Conservation (phyloP, 2,797 vertebrate genomes). For the Coilia nasus region DNA sequence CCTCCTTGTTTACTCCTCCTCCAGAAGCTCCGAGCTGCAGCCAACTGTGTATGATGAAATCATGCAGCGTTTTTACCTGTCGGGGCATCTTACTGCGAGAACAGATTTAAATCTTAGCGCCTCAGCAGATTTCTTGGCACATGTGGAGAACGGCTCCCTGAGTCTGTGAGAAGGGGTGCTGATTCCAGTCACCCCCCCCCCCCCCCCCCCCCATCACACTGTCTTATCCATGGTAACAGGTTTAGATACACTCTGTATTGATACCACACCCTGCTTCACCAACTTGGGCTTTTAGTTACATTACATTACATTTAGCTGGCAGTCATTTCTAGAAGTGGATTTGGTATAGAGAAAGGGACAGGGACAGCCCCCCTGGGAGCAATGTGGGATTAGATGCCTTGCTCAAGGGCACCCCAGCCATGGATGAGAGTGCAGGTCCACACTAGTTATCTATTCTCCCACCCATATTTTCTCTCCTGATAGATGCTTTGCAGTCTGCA, state of each 20-base stretch:
- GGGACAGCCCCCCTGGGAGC: too few species aligned
- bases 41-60: not conserved
- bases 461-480: too few species aligned
- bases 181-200: not conserved
- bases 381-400: too few species aligned
- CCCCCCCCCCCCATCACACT: too few species aligned
- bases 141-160: not conserved
- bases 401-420: too few species aligned
- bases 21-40: not conserved
- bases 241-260: not conserved
- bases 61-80: not conserved
- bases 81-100: not conserved
- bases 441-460: too few species aligned
- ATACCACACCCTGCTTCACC: not conserved
- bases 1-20: not conserved
- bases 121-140: not conserved
- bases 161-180: not conserved
- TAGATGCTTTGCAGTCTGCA: too few species aligned
- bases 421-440: too few species aligned
- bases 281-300: not conserved
- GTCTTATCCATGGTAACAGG: too few species aligned
- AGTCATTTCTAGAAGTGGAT: too few species aligned
- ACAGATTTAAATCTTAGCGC: not conserved
- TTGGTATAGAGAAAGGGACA: too few species aligned
- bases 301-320: too few species aligned